Percentiles rank a stretch among this genome's conserved stretches.
Conservation (phyloP, 2,113 vertebrate species). For the Gopherus evgoodei region DNA sequence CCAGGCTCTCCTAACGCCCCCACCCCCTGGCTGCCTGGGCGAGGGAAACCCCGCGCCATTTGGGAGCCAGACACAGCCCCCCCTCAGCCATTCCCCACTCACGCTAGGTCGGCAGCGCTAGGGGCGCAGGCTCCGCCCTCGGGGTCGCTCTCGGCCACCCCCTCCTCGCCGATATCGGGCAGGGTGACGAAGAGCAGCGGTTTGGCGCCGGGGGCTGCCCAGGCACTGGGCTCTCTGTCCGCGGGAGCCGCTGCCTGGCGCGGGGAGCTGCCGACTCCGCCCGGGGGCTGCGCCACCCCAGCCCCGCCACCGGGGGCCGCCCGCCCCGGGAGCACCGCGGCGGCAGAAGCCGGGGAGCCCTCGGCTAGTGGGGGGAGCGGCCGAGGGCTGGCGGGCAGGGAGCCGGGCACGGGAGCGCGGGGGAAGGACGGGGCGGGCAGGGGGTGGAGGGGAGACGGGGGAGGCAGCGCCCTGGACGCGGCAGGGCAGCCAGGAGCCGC, state of each 20-base stretch:
- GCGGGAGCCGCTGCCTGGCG: not conserved
- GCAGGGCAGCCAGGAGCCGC: not conserved
- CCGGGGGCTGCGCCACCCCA: not conserved
- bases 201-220: not conserved
- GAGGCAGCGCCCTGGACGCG: not conserved
- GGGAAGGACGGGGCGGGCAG: not conserved
- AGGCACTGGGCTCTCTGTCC: not conserved
- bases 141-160: slow-evolving; percentile 21
- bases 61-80: fast-evolving
- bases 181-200: slow-evolving; percentile 50
- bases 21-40: too few relatives aligned
- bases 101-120: slow-evolving; percentile 14
- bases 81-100: not conserved
- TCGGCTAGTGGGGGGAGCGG: not conserved
- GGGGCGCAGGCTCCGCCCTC: not conserved
- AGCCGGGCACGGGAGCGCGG: not conserved
- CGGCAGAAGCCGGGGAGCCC: not conserved
- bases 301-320: not conserved
- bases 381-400: not conserved
- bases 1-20: not conserved
- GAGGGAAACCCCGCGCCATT: not conserved
- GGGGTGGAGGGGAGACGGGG: not conserved
- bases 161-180: slow-evolving; percentile 77
- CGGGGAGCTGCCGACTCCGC: not conserved
- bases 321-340: not conserved